Evolutionary conservation across 1,140 invertebrate genomes (phyloP).

Genomic region (Epicauta chinensis): DNA sequence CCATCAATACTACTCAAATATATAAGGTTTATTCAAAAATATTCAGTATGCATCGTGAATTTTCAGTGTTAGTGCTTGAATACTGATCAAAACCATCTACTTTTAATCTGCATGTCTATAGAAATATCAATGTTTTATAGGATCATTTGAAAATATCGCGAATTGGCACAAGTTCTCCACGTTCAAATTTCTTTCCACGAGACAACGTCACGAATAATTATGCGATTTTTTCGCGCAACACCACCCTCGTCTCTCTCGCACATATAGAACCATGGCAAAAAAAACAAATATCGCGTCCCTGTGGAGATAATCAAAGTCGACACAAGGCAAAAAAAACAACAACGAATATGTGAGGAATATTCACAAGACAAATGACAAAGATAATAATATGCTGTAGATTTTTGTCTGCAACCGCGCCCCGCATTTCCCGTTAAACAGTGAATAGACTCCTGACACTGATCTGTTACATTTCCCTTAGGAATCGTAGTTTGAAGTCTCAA

Average conservation of each 20-base stretch:
- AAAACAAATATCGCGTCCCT: conserved; percentile 18
- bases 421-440: conserved; percentile 9
- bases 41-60: conserved; percentile 20
- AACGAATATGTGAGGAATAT: conserved; percentile 22
- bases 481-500: conserved; percentile 31
- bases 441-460: conserved; percentile 21
- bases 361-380: conserved; percentile 23
- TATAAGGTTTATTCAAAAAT: background rate
- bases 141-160: too few species aligned
- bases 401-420: too few species aligned
- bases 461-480: conserved; percentile 32
- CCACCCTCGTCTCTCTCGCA: background rate
- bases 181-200: conserved; percentile 2
- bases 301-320: conserved; percentile 9
- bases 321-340: conserved; percentile 11
- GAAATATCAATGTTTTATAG: background rate
- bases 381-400: conserved; percentile 20
- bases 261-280: conserved; percentile 4
- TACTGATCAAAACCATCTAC: conserved; percentile 17
- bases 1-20: too few species aligned
- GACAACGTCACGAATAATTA: conserved; percentile 6
- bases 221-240: conserved; percentile 1
- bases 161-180: conserved; percentile 2
- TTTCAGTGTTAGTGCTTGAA: conserved; percentile 11
- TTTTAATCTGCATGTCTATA: conserved; percentile 22